Evolutionary conservation across 1,140 invertebrate genomes (phyloP).

Genomic region (Eulimnadia texana): DNA sequence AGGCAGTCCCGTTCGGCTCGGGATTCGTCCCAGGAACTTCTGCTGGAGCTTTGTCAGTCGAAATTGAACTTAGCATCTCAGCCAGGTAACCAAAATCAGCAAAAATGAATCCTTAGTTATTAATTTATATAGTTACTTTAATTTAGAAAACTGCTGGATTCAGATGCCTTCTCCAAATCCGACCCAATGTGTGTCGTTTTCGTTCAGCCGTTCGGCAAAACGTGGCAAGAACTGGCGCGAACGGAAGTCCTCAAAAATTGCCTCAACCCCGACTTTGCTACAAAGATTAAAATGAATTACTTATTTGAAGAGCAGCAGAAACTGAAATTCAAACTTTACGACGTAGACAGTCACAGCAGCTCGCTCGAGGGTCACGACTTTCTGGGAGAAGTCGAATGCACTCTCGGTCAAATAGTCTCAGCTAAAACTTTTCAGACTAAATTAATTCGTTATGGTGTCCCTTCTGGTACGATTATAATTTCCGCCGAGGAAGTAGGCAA

Average conservation of each 20-base stretch:
- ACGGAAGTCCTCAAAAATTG: conserved; percentile 43
- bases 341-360: conserved; percentile 36
- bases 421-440: conserved; percentile 1
- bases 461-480: not conserved
- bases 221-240: conserved; percentile 39
- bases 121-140: not conserved
- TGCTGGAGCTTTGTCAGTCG: too few relatives aligned
- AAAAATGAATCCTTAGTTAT: not conserved
- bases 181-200: conserved; percentile 46
- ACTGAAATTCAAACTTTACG: conserved; percentile 37
- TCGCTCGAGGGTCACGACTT: conserved; percentile 39
- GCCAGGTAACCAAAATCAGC: not conserved
- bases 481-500: conserved; percentile 8
- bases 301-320: conserved; percentile 37
- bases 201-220: conserved; percentile 31
- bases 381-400: conserved; percentile 37
- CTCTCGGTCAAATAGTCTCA: conserved; percentile 36
- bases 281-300: conserved; percentile 33
- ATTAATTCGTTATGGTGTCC: not conserved
- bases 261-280: conserved; percentile 42
- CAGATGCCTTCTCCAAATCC: conserved; percentile 43
- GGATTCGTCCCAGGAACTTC: too few relatives aligned
- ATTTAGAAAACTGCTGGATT: not conserved
- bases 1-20: too few relatives aligned
- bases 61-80: not conserved